Evolutionary conservation across 2,797 vertebrate species (phyloP), one percentile per base, ranked within the genome.

Genomic region (Morus bassanus): DNA sequence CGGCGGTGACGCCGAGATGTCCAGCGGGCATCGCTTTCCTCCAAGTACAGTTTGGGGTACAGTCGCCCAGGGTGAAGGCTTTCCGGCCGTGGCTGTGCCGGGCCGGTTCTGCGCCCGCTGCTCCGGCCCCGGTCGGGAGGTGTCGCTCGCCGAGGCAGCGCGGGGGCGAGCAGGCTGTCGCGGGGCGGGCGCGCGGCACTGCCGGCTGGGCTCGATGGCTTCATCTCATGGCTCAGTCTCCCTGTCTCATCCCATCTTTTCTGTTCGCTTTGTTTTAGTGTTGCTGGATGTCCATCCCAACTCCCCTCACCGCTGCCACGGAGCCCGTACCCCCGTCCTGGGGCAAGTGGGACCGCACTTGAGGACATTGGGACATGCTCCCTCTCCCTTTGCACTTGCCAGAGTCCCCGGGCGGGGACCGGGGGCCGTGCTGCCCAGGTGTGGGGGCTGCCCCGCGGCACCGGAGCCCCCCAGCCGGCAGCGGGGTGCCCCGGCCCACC

Each of bases 261-360:
- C 91, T 97, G 92, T 97, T 88, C 77, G 84, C 95, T 97, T 94
- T 97, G 75, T 98, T 97, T 48, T 98, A 98, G 97, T 50, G 97
- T 96, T 70, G 95, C 97, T 96, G 97, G 97, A 98, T 96, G 93
- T 96, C 82, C 96, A 97, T 97, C 88, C 74, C 96, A 96, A 57
- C 51, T 91, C 89, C 94, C 93, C 91, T 94, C 94, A 95, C 82
- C 35, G 92, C 90, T 30, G 84, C 84, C 74, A 19, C 2, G 83
- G 96, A 96, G 88, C 94, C 94, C n/a, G 39, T 41, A 3, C 77
- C 97, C 94, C 88, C 4, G 4, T 37, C 78, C 73, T 0, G 85
- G 86, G 94, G 91, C 72, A 1, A 14, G 46, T 70, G 65, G 81
- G 69, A 45, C 70, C 3, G 22, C 87, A 4, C 61, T 56, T 41